Evolutionary conservation across 2,888 invertebrate species (phyloP).

Genomic region (Acronicta alni): DNA sequence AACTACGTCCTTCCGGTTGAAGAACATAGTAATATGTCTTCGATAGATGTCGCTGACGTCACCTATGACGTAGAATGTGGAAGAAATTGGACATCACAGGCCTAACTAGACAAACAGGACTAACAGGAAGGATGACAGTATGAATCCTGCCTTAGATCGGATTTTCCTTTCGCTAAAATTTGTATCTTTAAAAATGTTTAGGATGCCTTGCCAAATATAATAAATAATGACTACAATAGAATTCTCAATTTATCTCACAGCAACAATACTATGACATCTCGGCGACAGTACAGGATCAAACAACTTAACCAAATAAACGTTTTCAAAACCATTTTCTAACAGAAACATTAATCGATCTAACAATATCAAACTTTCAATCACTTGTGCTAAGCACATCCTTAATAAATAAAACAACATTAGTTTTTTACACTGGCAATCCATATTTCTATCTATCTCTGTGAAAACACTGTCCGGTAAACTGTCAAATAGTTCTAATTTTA

Average conservation of each 20-base stretch:
- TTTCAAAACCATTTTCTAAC: slow-evolving; percentile 89
- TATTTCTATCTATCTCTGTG: slow-evolving; percentile 60
- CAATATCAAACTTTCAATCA: slow-evolving; percentile 94
- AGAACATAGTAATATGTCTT: too few species aligned
- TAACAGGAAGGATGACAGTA: too few species aligned
- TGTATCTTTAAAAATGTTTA: not conserved
- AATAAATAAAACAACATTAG: slow-evolving; percentile 94
- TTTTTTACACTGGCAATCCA: slow-evolving; percentile 84
- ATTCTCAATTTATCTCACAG: slow-evolving; percentile 82
- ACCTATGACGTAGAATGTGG: too few species aligned
- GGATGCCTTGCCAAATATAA: too few species aligned
- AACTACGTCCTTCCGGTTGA: too few species aligned
- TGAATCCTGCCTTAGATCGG: too few species aligned
- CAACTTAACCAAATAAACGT: slow-evolving; percentile 91
- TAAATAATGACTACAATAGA: too few species aligned
- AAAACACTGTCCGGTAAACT: slow-evolving; percentile 70
- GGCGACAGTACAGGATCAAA: slow-evolving; percentile 96
- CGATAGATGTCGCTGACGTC: too few species aligned
- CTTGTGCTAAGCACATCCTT: slow-evolving; percentile 93
- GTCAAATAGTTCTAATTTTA: slow-evolving; percentile 86
- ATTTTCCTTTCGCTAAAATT: too few species aligned
- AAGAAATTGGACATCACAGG: too few species aligned
- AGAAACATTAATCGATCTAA: slow-evolving; percentile 95
- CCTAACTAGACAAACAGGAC: too few species aligned
- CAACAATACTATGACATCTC: slow-evolving; percentile 93